Conservation (phyloP, 2,888 invertebrate species). For the Xestia ashworthii region DNA sequence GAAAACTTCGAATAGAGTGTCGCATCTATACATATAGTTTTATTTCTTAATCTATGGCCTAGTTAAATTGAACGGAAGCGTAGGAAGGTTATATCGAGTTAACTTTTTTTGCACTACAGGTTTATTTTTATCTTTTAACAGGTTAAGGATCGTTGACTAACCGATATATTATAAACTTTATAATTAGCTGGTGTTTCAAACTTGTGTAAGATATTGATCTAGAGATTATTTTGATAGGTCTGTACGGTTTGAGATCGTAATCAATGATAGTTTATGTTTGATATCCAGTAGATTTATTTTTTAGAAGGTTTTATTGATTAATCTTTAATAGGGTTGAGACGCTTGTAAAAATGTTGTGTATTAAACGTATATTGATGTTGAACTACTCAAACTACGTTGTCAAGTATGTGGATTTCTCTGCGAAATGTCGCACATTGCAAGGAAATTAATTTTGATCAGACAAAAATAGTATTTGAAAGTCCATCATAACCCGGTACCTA, state of each 20-base stretch:
- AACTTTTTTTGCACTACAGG: background rate
- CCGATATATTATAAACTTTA: background rate
- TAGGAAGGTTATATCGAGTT: background rate
- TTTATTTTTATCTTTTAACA: background rate
- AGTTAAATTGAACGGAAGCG: conserved; percentile 1
- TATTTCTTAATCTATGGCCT: background rate
- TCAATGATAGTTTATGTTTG: background rate
- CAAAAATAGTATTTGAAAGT: background rate
- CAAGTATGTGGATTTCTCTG: background rate
- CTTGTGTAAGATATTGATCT: background rate
- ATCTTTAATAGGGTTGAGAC: background rate
- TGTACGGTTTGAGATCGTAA: background rate
- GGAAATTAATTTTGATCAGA: background rate
- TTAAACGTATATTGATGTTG: background rate
- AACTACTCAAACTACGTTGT: background rate
- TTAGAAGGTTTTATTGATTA: background rate
- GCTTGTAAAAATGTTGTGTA: background rate
- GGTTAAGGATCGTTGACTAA: background rate
- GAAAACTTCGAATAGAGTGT: background rate
- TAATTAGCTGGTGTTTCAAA: background rate
- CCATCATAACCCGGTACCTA: background rate
- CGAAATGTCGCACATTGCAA: background rate
- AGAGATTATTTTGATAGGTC: background rate
- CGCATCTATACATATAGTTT: background rate
- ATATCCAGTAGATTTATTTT: background rate